A percentile compares a stretch with the other conserved stretches of the same genome.
Conservation (phyloP, 2,113 vertebrate species). For the Oryzias celebensis region DNA sequence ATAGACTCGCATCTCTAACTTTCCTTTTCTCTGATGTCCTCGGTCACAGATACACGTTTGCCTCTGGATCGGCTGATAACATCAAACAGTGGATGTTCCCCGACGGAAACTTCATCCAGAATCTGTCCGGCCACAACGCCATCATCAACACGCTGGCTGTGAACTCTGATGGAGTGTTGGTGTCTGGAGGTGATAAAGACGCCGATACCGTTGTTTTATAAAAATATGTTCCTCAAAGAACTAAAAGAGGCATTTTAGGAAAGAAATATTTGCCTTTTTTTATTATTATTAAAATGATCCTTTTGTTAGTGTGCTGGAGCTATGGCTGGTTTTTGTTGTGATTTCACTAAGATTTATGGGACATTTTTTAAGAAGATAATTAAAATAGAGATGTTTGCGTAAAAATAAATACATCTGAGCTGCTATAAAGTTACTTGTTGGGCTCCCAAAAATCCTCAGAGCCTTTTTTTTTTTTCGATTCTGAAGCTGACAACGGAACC, state of each 20-base stretch:
- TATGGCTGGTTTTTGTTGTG: background rate
- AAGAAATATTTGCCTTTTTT: no score
- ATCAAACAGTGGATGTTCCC: constrained; percentile 99
- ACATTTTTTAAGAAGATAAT: no score
- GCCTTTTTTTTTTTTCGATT: background rate
- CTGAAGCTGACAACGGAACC: constrained; percentile 93
- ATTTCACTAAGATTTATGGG: no score
- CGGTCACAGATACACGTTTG: constrained; percentile 90
- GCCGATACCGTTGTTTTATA: no score
- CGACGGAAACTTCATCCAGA: constrained; percentile 97
- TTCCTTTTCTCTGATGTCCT: background rate
- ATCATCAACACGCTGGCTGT: constrained; percentile 96
- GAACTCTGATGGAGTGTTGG: constrained; percentile 94
- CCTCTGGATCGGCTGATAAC: constrained; percentile 97
- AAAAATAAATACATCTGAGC: no score
- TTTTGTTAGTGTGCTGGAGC: background rate
- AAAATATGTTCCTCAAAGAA: no score
- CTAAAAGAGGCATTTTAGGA: no score
- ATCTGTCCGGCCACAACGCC: constrained; percentile 96
- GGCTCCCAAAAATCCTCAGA: background rate
- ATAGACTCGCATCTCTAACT: background rate
- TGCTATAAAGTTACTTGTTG: no score
- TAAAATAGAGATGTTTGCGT: no score
- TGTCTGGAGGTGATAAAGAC: constrained; percentile 88
- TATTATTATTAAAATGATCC: background rate